phyloP scores from a whole-genome alignment of 2,113 vertebrate species.

The Gnathonemus longibarbis region DNA sequence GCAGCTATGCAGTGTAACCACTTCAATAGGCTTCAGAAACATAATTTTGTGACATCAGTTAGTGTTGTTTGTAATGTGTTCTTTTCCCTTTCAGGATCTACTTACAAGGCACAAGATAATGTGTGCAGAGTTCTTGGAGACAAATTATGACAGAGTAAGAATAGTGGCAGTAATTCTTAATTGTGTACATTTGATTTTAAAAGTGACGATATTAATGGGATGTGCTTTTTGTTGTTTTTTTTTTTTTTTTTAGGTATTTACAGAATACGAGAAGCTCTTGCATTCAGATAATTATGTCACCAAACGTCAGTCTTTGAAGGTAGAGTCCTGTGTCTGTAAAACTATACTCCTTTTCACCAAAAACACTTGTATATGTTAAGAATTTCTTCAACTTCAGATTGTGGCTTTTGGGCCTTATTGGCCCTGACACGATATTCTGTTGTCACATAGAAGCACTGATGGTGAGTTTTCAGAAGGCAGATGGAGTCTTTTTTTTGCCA shows the following conservation, averaged over 20 bases:
- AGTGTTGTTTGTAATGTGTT: background rate
- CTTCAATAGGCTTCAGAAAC: background rate
- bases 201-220: background rate
- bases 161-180: conserved; percentile 11
- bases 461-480: background rate
- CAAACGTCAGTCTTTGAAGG: conserved; percentile 95
- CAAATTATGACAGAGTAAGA: conserved; percentile 89
- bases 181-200: background rate
- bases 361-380: background rate
- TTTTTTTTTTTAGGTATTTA: conserved; percentile 72
- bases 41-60: background rate
- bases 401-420: background rate
- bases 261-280: conserved; percentile 94
- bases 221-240: conserved; percentile 19
- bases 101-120: conserved; percentile 89
- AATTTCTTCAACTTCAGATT: background rate
- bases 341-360: background rate
- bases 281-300: conserved; percentile 96
- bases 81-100: conserved; percentile 70
- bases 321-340: conserved; percentile 39
- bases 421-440: background rate
- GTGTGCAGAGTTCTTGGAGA: conserved; percentile 93
- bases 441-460: background rate
- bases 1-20: background rate
- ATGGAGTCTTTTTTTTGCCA: background rate